These are phyloP conservation scores for Ispidina lecontei DNA, from an alignment of 2,797 vertebrate species.

Conservation along the genomic window DNA sequence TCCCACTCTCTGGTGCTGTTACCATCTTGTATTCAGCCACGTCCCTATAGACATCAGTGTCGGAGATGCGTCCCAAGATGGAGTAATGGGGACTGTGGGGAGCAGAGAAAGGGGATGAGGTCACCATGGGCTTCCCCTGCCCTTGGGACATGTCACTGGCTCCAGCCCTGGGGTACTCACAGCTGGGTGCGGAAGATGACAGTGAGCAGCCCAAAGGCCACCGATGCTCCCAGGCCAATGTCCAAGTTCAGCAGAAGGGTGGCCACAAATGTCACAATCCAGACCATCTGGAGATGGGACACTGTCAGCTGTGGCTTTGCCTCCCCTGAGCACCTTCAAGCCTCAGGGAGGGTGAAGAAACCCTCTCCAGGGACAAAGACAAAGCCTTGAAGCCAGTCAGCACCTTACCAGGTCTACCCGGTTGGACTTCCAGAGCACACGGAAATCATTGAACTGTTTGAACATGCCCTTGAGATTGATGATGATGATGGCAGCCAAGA, in stretches of 20 bases:
- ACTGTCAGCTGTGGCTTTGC: neutral
- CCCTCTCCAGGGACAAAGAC: neutral
- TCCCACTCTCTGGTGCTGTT: neutral
- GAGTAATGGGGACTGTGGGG: constrained; percentile 88
- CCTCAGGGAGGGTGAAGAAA: neutral
- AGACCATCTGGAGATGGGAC: constrained; percentile 82
- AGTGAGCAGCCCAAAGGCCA: constrained; percentile 88
- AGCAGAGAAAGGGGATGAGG: neutral
- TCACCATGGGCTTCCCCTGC: neutral
- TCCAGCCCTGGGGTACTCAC: constrained; percentile 75
- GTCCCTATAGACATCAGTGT: constrained; percentile 90
- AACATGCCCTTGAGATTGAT: constrained; percentile 94
- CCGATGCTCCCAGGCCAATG: constrained; percentile 87
- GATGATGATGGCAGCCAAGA: constrained; percentile 88
- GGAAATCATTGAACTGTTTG: constrained; percentile 88
- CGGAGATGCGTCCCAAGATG: constrained; percentile 85
- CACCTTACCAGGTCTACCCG: constrained; percentile 88
- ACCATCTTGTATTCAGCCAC: constrained; percentile 87
- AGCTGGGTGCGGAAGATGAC: constrained; percentile 93
- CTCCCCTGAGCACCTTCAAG: rapidly evolving
- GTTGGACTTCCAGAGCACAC: constrained; percentile 86
- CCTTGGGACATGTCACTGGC: rapidly evolving
- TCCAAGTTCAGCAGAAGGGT: constrained; percentile 91
- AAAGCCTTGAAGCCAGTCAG: neutral
- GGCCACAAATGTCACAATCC: constrained; percentile 91